Conservation (phyloP, 2,113 vertebrate species). For the Tamias sibiricus region DNA sequence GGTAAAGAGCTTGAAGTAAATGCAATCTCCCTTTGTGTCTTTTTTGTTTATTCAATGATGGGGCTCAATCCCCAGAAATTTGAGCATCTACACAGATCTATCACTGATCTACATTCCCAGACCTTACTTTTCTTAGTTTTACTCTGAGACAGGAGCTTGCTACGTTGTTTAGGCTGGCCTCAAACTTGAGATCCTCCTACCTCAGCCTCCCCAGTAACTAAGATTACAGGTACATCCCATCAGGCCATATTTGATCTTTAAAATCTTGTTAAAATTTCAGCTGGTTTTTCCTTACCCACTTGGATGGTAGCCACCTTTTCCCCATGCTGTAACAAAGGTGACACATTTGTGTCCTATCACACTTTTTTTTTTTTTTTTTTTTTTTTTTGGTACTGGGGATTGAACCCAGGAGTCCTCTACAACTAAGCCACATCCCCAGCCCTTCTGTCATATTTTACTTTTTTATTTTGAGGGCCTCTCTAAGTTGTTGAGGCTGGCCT, state of each 20-base stretch:
- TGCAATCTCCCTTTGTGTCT: background rate
- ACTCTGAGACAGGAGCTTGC: background rate
- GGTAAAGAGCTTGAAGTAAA: background rate
- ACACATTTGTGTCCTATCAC: background rate
- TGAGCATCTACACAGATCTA: too few relatives aligned
- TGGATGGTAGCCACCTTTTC: background rate
- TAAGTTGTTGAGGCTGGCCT: too few relatives aligned
- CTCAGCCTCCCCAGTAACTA: background rate
- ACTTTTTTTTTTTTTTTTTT: too few relatives aligned
- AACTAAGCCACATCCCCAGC: too few relatives aligned
- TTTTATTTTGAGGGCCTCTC: too few relatives aligned
- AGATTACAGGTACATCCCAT: background rate
- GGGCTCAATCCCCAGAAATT: too few relatives aligned
- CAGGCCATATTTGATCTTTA: background rate
- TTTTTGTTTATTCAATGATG: too few relatives aligned
- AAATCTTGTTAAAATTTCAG: background rate
- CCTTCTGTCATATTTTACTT: too few relatives aligned
- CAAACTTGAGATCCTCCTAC: background rate
- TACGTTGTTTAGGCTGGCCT: background rate
- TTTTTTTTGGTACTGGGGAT: too few relatives aligned
- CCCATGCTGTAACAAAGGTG: background rate
- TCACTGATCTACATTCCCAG: background rate
- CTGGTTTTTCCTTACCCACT: background rate
- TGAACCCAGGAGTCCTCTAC: too few relatives aligned
- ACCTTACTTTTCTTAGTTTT: background rate